Conservation (phyloP, 2,888 invertebrate species). For the Xylophagus ater region DNA sequence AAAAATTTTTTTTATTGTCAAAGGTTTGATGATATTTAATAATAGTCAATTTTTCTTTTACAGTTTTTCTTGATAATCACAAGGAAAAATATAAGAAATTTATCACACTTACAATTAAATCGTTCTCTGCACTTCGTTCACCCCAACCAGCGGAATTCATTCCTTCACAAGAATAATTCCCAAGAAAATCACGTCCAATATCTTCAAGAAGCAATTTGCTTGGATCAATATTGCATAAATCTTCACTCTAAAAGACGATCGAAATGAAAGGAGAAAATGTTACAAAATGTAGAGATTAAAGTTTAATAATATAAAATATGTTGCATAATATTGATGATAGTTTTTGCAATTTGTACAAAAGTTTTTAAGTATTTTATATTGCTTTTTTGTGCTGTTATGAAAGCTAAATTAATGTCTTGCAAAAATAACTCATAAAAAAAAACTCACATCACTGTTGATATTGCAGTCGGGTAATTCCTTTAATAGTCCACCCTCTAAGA, state of each 20-base stretch:
- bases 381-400: no score
- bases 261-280: background rate
- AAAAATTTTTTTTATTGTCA: no score
- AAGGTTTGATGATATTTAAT: background rate
- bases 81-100: slow-evolving; percentile 5
- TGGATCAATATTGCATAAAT: slow-evolving; percentile 77
- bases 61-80: slow-evolving; percentile 1
- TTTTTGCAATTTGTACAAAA: no score
- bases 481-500: slow-evolving; percentile 66
- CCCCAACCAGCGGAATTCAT: slow-evolving; percentile 86
- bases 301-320: no score
- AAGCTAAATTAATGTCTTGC: no score
- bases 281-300: background rate
- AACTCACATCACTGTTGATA: slow-evolving; percentile 14
- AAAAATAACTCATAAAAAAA: no score
- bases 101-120: slow-evolving; percentile 51
- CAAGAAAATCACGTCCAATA: slow-evolving; percentile 81
- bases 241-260: slow-evolving; percentile 31
- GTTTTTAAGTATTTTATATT: no score
- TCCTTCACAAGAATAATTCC: slow-evolving; percentile 88
- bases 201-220: slow-evolving; percentile 73
- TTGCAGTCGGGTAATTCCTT: slow-evolving; percentile 76
- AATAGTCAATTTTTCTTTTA: no score
- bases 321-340: no score
- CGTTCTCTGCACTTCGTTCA: slow-evolving; percentile 60